Base-by-base conservation (phyloP, 2,797 vertebrate genomes). In the Selene dorsalis region DNA sequence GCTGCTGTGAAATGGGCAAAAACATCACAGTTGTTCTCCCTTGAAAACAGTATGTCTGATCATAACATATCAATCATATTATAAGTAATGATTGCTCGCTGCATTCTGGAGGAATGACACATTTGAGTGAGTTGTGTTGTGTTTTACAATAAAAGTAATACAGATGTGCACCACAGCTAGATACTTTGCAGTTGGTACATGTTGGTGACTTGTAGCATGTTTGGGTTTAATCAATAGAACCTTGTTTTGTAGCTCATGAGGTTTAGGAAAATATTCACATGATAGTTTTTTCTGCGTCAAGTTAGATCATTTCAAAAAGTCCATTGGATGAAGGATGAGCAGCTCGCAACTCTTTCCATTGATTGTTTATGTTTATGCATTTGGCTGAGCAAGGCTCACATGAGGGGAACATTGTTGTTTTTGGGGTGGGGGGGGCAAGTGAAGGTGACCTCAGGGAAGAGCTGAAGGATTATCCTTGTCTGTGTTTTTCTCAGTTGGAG, bases 281-380 rank as follows among this genome's bases (percentile, higher is more conserved):
- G 50, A 72, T 22, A 32, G 32, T 69, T 84, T 79, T 32, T 73
- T 67, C 45, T 41, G n/a, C 85, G 87, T 90, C 83, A 72, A 28
- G 57, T 84, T 68, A 6, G 63, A 88, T 88, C 50, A 66, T 52
- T 30, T 77, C 39, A 78, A 80, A 71, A 55, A 28, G 67, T 78
- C 52, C 61, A 3, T 22, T 78, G 84, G 74, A 84, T 47, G 79
- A 75, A 79, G 69, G 82, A 86, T 82, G 87, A 82, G 76, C 77
- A 64, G 60, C 68, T 82, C 73, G 60, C 76, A 58, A 67, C 30
- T 62, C 41, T 90, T 92, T 91, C 87, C 91, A 91, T 76, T 4
- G 20, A 48, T 80, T 79, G 83, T 83, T 89, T 77, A 65, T 83
- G 85, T 83, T 80, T 68, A 39, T 74, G 75, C 47, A 8, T 82